These are phyloP conservation scores for Hoplias malabaricus DNA, from an alignment of 2,113 vertebrate genomes.

Conservation along the genomic window DNA sequence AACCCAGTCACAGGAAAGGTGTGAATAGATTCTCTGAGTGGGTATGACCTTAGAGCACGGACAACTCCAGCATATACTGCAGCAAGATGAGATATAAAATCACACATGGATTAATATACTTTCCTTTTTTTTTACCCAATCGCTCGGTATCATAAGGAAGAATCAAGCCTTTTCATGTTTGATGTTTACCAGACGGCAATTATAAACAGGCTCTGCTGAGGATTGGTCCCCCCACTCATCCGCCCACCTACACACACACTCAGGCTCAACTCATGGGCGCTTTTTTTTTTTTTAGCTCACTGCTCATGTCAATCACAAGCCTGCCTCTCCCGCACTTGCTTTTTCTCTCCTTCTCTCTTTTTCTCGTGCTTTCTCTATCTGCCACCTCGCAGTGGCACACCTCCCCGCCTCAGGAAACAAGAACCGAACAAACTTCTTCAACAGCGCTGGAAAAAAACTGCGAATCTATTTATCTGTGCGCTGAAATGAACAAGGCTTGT, in stretches of 20 bases:
- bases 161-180: slow-evolving; percentile 47
- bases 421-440: slow-evolving; percentile 18
- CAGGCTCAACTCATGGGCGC: slow-evolving; percentile 4
- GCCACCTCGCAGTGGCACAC: slow-evolving; percentile 22
- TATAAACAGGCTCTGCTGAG: slow-evolving; percentile 54
- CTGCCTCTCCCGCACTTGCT: slow-evolving; percentile 28
- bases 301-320: slow-evolving; percentile 53
- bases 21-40: slow-evolving; percentile 8
- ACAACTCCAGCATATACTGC: slow-evolving; percentile 19
- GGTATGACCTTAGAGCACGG: slow-evolving; percentile 28
- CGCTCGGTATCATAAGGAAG: slow-evolving; percentile 42
- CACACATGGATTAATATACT: slow-evolving; percentile 27
- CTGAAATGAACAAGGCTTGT: no score
- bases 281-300: slow-evolving; percentile 46
- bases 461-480: no score
- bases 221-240: slow-evolving; percentile 57
- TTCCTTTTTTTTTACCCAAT: neutral
- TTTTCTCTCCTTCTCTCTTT: slow-evolving; percentile 33
- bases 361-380: slow-evolving; percentile 27
- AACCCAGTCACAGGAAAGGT: slow-evolving; percentile 6
- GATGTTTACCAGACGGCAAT: slow-evolving; percentile 61
- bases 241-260: slow-evolving; percentile 50
- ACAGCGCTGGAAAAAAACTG: slow-evolving; percentile 1
- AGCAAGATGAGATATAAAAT: slow-evolving; percentile 35
- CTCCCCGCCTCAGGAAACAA: slow-evolving; percentile 30